Conservation (phyloP, 23 tunicate species). For the Botrylloides violaceus region DNA sequence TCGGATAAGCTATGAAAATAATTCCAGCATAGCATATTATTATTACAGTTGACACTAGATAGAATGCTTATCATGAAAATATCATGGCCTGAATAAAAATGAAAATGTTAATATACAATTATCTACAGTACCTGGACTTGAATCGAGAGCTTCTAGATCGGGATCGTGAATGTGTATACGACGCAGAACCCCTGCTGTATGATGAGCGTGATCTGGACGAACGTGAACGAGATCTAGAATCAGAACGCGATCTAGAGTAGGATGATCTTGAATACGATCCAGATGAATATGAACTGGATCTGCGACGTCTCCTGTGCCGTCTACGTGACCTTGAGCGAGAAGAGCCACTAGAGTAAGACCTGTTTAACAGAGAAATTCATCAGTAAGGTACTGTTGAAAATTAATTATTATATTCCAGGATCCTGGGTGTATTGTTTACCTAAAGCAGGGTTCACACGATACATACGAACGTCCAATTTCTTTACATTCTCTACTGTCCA, state of each 20-base stretch:
- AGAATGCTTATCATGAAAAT: no score
- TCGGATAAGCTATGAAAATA: no score
- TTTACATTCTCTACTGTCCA: no score
- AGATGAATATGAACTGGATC: conserved; percentile 59
- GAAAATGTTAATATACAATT: background rate
- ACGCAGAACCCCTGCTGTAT: background rate
- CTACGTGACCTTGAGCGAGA: conserved; percentile 58
- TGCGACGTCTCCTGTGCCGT: conserved; percentile 57
- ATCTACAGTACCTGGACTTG: background rate
- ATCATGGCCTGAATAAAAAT: no score
- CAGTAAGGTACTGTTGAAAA: background rate
- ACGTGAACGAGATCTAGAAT: conserved; percentile 41
- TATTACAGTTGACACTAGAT: no score
- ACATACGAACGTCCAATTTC: no score
- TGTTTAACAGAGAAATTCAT: background rate
- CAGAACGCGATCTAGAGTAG: conserved; percentile 42
- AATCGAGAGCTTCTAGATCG: background rate
- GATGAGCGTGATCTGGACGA: conserved; percentile 37
- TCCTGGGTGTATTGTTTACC: no score
- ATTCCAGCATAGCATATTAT: no score
- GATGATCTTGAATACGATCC: conserved; percentile 49
- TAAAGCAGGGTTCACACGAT: no score
- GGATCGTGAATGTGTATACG: background rate
- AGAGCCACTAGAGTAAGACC: conserved; percentile 64
- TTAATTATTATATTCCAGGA: background rate